Evolutionary conservation across 2,888 invertebrate genomes (phyloP).

Genomic region (Octodonta nipae): DNA sequence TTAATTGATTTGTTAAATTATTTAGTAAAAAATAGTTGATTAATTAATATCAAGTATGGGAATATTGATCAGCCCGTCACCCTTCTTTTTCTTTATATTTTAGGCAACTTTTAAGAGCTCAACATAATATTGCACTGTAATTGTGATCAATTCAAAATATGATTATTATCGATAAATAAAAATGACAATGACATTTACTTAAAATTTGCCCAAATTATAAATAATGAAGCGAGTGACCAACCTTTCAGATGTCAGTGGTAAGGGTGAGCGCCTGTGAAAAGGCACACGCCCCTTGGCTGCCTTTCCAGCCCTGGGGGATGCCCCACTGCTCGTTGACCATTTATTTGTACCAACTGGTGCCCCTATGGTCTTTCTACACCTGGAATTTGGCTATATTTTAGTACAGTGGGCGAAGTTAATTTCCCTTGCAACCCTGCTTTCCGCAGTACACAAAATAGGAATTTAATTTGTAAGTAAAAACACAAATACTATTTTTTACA

Average conservation of each 20-base stretch:
- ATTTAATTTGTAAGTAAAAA: background rate
- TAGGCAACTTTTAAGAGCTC: slow-evolving; percentile 13
- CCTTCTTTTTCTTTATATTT: slow-evolving; percentile 19
- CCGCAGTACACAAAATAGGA: background rate
- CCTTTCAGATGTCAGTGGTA: slow-evolving; percentile 28
- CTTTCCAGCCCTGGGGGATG: slow-evolving; percentile 35
- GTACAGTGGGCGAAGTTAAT: slow-evolving; percentile 1
- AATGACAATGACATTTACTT: background rate
- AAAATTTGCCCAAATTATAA: slow-evolving; percentile 14
- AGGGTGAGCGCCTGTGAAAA: slow-evolving; percentile 47
- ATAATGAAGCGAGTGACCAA: slow-evolving; percentile 31
- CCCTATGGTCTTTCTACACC: slow-evolving; percentile 35
- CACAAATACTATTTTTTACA: background rate
- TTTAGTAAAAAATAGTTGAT: slow-evolving; percentile 6
- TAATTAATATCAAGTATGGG: slow-evolving; percentile 3
- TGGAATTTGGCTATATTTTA: slow-evolving; percentile 24
- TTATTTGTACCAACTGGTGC: slow-evolving; percentile 12
- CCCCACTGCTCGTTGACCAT: slow-evolving; percentile 21
- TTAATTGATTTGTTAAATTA: too few species aligned
- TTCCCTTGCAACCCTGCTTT: background rate
- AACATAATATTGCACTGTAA: too few species aligned
- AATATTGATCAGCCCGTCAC: slow-evolving; percentile 26
- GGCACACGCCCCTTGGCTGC: slow-evolving; percentile 40
- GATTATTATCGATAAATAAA: slow-evolving; percentile 2
- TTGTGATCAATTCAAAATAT: background rate